Conservation (phyloP, 2,797 vertebrate genomes). For the Balearica regulorum region DNA sequence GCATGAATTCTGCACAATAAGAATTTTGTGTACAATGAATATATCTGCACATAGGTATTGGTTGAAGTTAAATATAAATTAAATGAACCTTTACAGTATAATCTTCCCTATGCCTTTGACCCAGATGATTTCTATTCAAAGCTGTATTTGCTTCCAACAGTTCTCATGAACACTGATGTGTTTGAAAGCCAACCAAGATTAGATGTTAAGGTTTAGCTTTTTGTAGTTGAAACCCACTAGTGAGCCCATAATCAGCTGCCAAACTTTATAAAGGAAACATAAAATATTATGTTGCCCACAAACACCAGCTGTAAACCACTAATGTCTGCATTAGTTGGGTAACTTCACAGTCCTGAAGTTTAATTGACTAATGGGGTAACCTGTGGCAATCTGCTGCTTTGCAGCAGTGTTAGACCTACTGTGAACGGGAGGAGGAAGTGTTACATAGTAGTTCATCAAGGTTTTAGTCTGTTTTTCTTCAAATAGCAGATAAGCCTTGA, state of each 20-base stretch:
- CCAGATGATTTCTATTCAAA: background rate
- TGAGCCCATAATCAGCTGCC: slow-evolving; percentile 35
- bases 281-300: slow-evolving; percentile 54
- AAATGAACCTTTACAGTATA: background rate
- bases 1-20: background rate
- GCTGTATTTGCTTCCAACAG: background rate
- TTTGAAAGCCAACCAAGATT: slow-evolving; percentile 31
- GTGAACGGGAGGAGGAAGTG: slow-evolving; percentile 18
- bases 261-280: slow-evolving; percentile 51
- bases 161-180: background rate
- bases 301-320: slow-evolving; percentile 53
- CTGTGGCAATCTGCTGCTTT: slow-evolving; percentile 13
- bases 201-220: slow-evolving; percentile 23
- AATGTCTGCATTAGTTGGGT: slow-evolving; percentile 25
- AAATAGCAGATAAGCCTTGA: background rate
- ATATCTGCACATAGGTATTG: background rate
- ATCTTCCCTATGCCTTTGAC: background rate
- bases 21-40: background rate
- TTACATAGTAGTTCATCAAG: background rate
- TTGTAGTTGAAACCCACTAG: slow-evolving; percentile 37
- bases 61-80: background rate
- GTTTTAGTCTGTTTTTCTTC: background rate
- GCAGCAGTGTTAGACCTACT: background rate
- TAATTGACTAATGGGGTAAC: slow-evolving; percentile 23
- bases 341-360: slow-evolving; percentile 24